Evolutionary conservation across 2,113 vertebrate genomes (phyloP), one percentile per base, ranked within the genome.

Genomic region (Nothocercus nigrocapillus): DNA sequence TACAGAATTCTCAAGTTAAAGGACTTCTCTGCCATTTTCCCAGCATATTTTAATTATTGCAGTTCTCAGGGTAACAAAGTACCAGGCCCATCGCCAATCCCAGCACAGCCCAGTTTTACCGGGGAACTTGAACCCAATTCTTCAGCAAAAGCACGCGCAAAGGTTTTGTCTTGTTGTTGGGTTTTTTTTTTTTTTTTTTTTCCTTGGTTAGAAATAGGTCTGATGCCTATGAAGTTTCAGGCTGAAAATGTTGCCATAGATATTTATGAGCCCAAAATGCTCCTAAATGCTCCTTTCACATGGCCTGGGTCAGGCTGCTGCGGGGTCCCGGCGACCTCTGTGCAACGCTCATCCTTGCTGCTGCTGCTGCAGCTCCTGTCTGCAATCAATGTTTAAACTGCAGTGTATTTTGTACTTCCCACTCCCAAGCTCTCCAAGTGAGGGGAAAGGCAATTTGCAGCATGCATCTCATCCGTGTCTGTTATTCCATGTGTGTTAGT

Each of bases 101-200:
- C 2, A 0, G 20, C 38, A 6, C 1, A 0, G 36, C 22, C 0
- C 0, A 22, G 19, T 1, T 5, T 20, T 82, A 27, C 36, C 22
- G 19, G 32, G 47, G 20, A 78, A 10, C 14, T 3, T 13, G 13
- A 68, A 47, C 40, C 51, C 68, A 34, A 11, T 8, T 64, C 24
- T 56, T 45, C 13, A 12, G 2, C 7, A 66, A 49, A 67, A 34
- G 13, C 10, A 38, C 13, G 22, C 30, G 19, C 7, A 21, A n/a
- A 27, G 45, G 75, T 11, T 21, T 30, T 44, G 7, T 47, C 16
- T 44, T 44, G 42, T 44, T 44, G 42, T 32, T 66, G 14, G 42
- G 5, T 44, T 44, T 44, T 44, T 15, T 13, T 44, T 44, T 13
- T 44, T 44, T 2, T 44, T 44, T 17, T 44, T 44, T 44, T 44